Base-by-base conservation (phyloP, 2,113 vertebrate species). In the Erinaceus europaeus region DNA sequence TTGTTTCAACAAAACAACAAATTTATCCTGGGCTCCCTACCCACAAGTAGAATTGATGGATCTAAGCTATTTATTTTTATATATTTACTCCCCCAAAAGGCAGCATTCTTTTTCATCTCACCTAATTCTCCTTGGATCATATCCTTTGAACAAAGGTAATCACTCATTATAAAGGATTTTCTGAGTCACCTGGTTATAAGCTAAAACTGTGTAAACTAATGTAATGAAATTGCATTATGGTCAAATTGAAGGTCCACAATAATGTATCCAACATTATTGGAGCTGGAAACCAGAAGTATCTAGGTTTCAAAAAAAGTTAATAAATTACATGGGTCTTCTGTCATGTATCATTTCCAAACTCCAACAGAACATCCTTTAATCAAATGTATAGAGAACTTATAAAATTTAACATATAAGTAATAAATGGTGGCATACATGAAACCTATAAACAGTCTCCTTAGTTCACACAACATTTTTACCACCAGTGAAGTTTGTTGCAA, bases 131-230 rank as follows among this genome's bases (percentile, higher is more conserved):
- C 71, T 91, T 62, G 53, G 38, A 36, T 59, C 38, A 77, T 65
- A 76, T 65, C 71, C 40, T 86, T 79, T 80, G 73, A 88, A 88
- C 52, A 34, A 91, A 79, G 34, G 36, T 14, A 86, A 81, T 67
- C 17, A 57, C 32, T 38, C 40, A 72, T 57, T n/a, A 1, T 69
- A 59, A 92, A 91, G 29, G 1, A 3, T 69, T 84, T 86, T 74
- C 73, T 81, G 52, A 89, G 17, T 57, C 59, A 17, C 34, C 5
- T 69, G 13, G 32, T 83, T 84, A 0, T 79, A 83, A 86, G 38
- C 27, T 86, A 75, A 85, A 88, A 67, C 84, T 78, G 25, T 62
- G 9, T 78, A 65, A 89, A 57, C 38, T 82, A 71, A 87, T 21
- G 4, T 76, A 80, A 81, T 86, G 59, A 91, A 90, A 75, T 76